phyloP scores from a whole-genome alignment of 2,888 invertebrate genomes.

The Teleogryllus oceanicus region DNA sequence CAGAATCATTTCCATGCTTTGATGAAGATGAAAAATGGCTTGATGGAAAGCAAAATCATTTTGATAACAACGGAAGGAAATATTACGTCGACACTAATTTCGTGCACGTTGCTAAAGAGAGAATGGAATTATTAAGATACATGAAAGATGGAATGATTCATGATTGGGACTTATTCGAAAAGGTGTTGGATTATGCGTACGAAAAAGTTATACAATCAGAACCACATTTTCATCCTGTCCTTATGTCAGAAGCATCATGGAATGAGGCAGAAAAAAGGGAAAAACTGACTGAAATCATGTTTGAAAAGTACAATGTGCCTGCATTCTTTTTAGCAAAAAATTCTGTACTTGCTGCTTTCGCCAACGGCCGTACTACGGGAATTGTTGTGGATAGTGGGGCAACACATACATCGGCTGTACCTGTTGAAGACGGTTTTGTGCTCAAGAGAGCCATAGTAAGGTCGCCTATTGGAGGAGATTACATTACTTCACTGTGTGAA shows the following conservation, averaged over 20 bases:
- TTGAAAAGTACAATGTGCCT: background rate
- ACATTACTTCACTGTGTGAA: no score
- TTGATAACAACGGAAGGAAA: background rate
- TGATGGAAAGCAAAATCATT: no score
- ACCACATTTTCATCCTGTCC: background rate
- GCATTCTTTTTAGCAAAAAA: background rate
- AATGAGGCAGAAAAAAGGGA: background rate
- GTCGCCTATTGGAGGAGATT: no score
- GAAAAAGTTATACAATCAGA: background rate
- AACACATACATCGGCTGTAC: background rate
- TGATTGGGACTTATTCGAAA: background rate
- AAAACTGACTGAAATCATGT: background rate
- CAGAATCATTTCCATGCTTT: no score
- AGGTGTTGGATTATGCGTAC: background rate
- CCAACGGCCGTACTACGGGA: background rate
- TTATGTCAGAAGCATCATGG: constrained; percentile 2
- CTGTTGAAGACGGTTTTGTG: background rate
- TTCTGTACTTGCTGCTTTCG: background rate
- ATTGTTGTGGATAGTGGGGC: background rate
- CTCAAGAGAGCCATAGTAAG: background rate
- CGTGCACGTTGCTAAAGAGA: background rate
- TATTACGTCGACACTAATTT: background rate
- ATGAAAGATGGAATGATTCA: background rate
- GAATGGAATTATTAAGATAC: background rate
- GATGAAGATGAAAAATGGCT: no score